Base-by-base conservation (phyloP, 2,888 invertebrate species). In the Plebejus anna region DNA sequence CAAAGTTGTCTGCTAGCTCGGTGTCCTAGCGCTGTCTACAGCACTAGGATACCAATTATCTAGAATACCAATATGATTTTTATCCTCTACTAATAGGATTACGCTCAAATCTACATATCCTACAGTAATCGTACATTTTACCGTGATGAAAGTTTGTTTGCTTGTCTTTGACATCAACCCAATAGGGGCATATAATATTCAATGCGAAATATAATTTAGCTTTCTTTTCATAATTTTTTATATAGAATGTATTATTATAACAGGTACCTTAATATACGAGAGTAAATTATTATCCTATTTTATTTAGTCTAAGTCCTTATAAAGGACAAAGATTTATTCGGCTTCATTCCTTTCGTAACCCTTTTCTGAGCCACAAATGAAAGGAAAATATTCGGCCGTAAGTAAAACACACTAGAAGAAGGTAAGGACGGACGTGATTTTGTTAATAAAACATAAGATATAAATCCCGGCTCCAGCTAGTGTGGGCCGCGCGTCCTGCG, bases 361-460 rank as follows among this genome's bases (percentile, higher is more conserved):
- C 59, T 59, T 59, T 22, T 13, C 59, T 59, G 55, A 55, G 16
- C 55, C 55, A 55, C 55, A 55, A 55, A 55, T 55, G 55, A 55
- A 55, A 59, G 59, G 22, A 59, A 22, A n/a, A 59, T 59, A 59
- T 61, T 28, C 11, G 66, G 11, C 1, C 32, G 11, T 32, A 66
- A 66, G 32, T 16, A 66, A 13, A 66, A 5, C 11, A 66, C 32
- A 13, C 9, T 4, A 66, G 36, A 66, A 66, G 32, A 28, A 61
- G 59, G 59, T n/a, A 28, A 0, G 28, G 61, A 5, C 32, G 16
- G 32, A 5, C 66, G 32, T 16, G 66, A 66, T 66, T 66, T 66
- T 66, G 32, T 66, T 66, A 66, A 4, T 36, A 32, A 13, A 66
- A 66, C 66, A 66, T 36, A 66, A 66, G 66, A 32, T 66, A 66